Evolutionary conservation across 2,888 invertebrate species (phyloP), one percentile per base, ranked within the genome.

Genomic region (Amorpha juglandis): DNA sequence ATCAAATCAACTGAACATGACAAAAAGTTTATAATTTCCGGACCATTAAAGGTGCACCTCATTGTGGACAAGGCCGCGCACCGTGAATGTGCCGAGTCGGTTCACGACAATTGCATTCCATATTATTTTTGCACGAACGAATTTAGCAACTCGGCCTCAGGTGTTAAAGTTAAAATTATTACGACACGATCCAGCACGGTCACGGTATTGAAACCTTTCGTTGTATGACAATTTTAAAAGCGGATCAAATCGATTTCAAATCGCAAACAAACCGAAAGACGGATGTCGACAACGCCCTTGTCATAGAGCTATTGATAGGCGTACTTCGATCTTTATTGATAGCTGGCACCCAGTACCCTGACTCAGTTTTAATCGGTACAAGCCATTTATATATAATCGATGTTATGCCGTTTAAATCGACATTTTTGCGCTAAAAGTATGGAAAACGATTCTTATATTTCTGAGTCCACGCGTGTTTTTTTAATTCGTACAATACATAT

Each of bases 281-380:
- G 88, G 90, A 92, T 91, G 82, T 88, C 81, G 88, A 80, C 83
- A 87, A 88, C 85, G 90, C 90, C 91, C 89, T 91, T 88, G 90
- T 84, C 82, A 81, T 71, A 75, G 70, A 77, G 78, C 79, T 76
- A 53, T 64, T 33, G 38, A 45, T 45, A 58, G 58, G 42, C 42
- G 58, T 58, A 58, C 16, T 58, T 19, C 38, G 58, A 58, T 58
- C 58, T 53, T 53, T 58, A 6, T 16, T 8, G 58, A 58, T 55
- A 55, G 19, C 52, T 38, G 2, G 58, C 42, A 53, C 35, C 16
- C 38, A 19, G 19, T 38, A 55, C 55, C 55, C 55, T 58, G 58
- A 58, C 58, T 38, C 42, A 12, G 16, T 42, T 58, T 58, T 58
- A 58, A 42, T 19, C 14, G 16, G 42, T 19, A 19, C 58, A 12